Percentiles rank a stretch among this genome's conserved stretches.
Conservation (phyloP, 37 sponge, comb jelly and placozoan species). For the Oscarella lobularis region DNA sequence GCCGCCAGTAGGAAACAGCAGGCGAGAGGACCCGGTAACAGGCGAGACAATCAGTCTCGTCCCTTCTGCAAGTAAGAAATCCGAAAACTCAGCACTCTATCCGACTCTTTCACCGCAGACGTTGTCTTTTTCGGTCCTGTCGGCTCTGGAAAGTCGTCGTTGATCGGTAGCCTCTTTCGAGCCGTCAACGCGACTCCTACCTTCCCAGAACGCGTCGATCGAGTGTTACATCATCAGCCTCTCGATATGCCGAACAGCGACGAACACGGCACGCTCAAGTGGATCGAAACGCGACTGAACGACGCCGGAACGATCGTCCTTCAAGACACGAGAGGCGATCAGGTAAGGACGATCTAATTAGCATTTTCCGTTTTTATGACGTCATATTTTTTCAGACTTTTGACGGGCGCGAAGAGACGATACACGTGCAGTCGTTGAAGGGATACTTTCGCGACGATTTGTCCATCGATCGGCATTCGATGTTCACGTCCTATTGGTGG, state of each 20-base stretch:
- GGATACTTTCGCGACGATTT: constrained; percentile 83
- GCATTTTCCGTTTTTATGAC: neutral
- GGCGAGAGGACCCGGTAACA: neutral
- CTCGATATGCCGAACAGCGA: constrained; percentile 22
- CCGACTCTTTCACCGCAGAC: neutral
- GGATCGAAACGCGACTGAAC: constrained; percentile 68
- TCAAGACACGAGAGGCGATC: constrained; percentile 89
- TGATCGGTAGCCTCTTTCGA: constrained; percentile 77
- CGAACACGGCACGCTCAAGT: constrained; percentile 68
- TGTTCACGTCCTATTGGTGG: constrained; percentile 73
- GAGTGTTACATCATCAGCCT: constrained; percentile 35
- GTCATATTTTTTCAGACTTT: constrained; percentile 25
- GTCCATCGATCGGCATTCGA: constrained; percentile 6
- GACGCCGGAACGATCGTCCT: constrained; percentile 43
- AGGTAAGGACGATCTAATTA: constrained; percentile 24
- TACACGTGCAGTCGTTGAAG: constrained; percentile 52
- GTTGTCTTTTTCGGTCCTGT: constrained; percentile 80
- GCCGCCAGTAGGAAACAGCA: neutral
- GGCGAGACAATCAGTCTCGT: neutral
- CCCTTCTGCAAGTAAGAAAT: neutral
- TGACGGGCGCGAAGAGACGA: constrained; percentile 31
- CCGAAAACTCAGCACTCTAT: neutral
- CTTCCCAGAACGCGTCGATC: constrained; percentile 57
- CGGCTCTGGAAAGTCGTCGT: constrained; percentile 82
- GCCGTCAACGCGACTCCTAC: constrained; percentile 29